Base-by-base conservation (phyloP, 2,888 invertebrate genomes). In the Falcaria lacertinaria region DNA sequence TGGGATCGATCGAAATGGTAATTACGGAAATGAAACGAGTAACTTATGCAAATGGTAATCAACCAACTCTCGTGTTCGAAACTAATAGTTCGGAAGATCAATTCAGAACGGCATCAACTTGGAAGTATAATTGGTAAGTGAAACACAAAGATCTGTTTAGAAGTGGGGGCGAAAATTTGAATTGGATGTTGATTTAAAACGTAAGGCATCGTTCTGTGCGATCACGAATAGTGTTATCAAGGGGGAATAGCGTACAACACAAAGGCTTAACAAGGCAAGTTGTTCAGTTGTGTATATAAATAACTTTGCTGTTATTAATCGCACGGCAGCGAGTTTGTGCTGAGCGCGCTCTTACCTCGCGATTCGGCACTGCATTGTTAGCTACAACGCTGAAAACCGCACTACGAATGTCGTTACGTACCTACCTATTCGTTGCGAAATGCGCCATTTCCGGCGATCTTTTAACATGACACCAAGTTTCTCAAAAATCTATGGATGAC, bases 21-120 rank as follows among this genome's bases (percentile, higher is more conserved):
- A 83, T 83, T 81, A 80, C 69, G 70, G 69, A 74, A 77, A 77
- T 76, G 70, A 76, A 76, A 79, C 71, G 74, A 74, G 71, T 73
- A 78, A 77, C 70, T 81, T 80, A 83, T 80, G 78, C 74, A 82
- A 82, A 80, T 81, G 64, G 60, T 63, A 67, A 64, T 54, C 63
- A 62, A 57, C 54, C 50, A 65, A 63, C 59, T 70, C 64, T 56
- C 59, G 58, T 52, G 58, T 71, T 70, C 55, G 54, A 58, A 69
- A 71, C 67, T 69, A 70, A 71, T 70, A 76, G 73, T 72, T 70
- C 50, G 48, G 54, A 60, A 66, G 61, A 72, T 70, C 68, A 54
- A 50, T 48, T 45, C 28, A 28, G 14, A 37, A 34, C 6, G 22
- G 35, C 22, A 22, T 44, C 17, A 15, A 37, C 25, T 37, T 33